Evolutionary conservation across 2,113 vertebrate species (phyloP).

Genomic region (Zootoca vivipara): DNA sequence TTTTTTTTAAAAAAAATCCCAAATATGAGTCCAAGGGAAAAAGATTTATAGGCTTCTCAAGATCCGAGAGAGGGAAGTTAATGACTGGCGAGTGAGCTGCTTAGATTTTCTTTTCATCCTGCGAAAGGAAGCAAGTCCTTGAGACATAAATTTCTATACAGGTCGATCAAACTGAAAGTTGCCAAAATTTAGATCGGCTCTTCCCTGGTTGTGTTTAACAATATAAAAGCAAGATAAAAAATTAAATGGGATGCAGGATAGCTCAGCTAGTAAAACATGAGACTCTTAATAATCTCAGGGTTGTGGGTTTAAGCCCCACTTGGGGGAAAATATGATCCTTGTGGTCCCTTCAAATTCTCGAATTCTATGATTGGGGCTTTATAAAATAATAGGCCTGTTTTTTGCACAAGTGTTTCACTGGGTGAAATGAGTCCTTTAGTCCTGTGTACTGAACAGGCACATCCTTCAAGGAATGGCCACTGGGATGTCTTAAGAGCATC

Average conservation of each 20-base stretch:
- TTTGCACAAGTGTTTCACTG: background rate
- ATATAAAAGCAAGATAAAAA: slow-evolving; percentile 1
- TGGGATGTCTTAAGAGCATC: background rate
- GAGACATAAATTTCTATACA: background rate
- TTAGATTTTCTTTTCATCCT: slow-evolving; percentile 24
- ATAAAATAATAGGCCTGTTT: background rate
- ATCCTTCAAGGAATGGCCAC: background rate
- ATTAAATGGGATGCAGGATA: background rate
- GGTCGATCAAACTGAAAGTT: background rate
- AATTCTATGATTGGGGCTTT: background rate
- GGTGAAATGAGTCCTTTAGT: too few species aligned
- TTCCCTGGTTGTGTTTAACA: background rate
- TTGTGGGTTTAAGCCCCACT: too few species aligned
- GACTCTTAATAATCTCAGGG: too few species aligned
- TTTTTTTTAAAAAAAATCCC: slow-evolving; percentile 19
- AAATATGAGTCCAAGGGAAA: background rate
- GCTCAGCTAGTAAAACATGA: too few species aligned
- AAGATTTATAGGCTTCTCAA: background rate
- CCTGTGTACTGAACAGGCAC: background rate
- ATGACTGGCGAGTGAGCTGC: background rate
- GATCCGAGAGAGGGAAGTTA: background rate
- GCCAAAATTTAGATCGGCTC: background rate
- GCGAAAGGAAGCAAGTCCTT: background rate
- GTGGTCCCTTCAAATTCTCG: too few species aligned
- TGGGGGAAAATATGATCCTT: too few species aligned